These are phyloP conservation scores for Eristalis pertinax DNA, from an alignment of 2,888 invertebrate genomes.

Conservation along the genomic window DNA sequence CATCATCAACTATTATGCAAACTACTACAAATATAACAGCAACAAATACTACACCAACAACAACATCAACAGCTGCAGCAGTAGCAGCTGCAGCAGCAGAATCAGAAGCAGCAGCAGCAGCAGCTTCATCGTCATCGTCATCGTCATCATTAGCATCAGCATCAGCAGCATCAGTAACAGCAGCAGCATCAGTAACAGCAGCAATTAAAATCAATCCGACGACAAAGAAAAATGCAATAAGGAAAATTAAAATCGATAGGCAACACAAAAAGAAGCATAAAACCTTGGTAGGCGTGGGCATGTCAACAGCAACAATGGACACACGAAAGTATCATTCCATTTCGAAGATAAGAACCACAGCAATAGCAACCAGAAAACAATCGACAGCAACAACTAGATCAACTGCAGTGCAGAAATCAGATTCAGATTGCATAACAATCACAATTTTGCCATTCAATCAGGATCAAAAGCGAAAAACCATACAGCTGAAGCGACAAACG, in stretches of 20 bases:
- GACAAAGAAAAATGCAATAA: conserved; percentile 62
- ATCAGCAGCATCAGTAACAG: conserved; percentile 49
- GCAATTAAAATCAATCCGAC: conserved; percentile 24
- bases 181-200: conserved; percentile 62
- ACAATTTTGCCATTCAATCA: conserved; percentile 37
- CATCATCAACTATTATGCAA: conserved; percentile 68
- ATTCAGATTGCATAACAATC: conserved; percentile 31
- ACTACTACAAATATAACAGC: conserved; percentile 72
- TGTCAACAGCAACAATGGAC: conserved; percentile 24
- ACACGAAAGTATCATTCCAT: conserved; percentile 30
- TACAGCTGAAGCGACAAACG: conserved; percentile 34
- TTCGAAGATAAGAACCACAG: conserved; percentile 24
- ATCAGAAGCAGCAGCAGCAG: conserved; percentile 64
- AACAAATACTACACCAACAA: conserved; percentile 66
- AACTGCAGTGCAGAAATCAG: conserved; percentile 29
- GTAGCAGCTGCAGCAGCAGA: conserved; percentile 36
- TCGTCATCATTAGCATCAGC: too few relatives aligned
- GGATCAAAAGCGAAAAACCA: conserved; percentile 34
- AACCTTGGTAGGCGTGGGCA: conserved; percentile 26
- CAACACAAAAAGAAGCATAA: conserved; percentile 61
- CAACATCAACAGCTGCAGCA: conserved; percentile 60
- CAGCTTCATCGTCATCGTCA: too few relatives aligned
- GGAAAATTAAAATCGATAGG: conserved; percentile 51
- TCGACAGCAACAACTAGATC: conserved; percentile 40
- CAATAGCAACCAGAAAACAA: conserved; percentile 38